Evolutionary conservation across 2,113 vertebrate species (phyloP).

Genomic region (Vulpes lagopus): DNA sequence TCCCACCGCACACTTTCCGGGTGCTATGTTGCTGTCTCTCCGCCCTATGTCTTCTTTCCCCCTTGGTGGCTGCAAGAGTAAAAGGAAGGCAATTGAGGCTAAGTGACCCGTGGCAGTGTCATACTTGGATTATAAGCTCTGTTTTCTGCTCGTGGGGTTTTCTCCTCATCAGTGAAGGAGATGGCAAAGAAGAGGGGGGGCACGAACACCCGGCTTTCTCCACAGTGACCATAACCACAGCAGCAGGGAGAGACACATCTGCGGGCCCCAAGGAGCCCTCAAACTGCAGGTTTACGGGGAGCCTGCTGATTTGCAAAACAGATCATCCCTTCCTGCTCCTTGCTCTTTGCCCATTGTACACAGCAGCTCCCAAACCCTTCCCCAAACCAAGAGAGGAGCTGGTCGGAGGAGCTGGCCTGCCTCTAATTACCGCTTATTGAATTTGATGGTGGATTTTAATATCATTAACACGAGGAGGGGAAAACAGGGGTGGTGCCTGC

Average conservation of each 20-base stretch:
- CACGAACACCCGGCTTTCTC: neutral
- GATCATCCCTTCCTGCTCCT: neutral
- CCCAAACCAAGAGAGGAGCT: neutral
- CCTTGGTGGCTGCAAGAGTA: neutral
- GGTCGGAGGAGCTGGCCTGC: neutral
- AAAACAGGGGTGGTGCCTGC: neutral
- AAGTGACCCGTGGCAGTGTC: neutral
- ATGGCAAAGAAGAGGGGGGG: neutral
- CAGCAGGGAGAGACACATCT: neutral
- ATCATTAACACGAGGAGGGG: neutral
- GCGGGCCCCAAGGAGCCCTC: neutral
- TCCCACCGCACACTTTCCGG: neutral
- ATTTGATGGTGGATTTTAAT: slow-evolving; percentile 64
- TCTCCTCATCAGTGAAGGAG: neutral
- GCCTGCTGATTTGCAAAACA: neutral
- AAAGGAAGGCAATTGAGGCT: neutral
- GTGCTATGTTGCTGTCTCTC: neutral
- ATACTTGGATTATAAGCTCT: neutral
- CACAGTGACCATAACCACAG: neutral
- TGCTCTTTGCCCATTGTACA: neutral
- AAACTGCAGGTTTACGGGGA: neutral
- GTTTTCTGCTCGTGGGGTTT: neutral
- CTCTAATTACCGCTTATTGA: slow-evolving; percentile 3
- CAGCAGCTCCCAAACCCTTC: neutral
- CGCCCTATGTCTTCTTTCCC: neutral